Percentiles rank a stretch among this genome's conserved stretches.
Conservation (phyloP, 2,888 invertebrate species). For the Zootermopsis nevadensis region DNA sequence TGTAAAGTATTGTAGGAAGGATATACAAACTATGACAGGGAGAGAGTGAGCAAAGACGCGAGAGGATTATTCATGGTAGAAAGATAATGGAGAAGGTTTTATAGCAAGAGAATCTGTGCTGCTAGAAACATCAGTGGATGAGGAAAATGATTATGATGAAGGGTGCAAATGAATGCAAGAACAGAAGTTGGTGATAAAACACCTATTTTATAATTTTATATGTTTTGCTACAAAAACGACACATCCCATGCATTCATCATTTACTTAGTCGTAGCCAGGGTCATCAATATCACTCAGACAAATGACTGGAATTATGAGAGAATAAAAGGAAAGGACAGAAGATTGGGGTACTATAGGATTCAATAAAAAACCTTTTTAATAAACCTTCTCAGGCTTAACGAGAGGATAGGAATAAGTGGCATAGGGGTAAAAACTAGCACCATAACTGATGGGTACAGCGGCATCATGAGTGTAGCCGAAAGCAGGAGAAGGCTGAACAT, state of each 20-base stretch:
- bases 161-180: too few species aligned
- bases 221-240: conserved; percentile 13
- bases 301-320: background rate
- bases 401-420: background rate
- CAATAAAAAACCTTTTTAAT: background rate
- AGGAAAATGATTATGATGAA: too few species aligned
- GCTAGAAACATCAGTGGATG: too few species aligned
- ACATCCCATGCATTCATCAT: background rate
- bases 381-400: background rate
- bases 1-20: too few species aligned
- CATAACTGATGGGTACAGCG: background rate
- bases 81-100: too few species aligned
- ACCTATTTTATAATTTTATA: background rate
- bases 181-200: background rate
- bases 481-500: conserved; percentile 18
- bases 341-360: background rate
- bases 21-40: too few species aligned
- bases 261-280: background rate
- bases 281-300: background rate
- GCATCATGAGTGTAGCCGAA: background rate
- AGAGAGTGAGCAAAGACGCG: too few species aligned
- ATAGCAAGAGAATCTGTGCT: too few species aligned
- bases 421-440: background rate
- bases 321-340: background rate
- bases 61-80: too few species aligned